Percentiles rank a stretch among this genome's conserved stretches.
These are phyloP conservation scores for Hemiprocne comata DNA, from an alignment of 2,113 vertebrate species.

Conservation along the genomic window DNA sequence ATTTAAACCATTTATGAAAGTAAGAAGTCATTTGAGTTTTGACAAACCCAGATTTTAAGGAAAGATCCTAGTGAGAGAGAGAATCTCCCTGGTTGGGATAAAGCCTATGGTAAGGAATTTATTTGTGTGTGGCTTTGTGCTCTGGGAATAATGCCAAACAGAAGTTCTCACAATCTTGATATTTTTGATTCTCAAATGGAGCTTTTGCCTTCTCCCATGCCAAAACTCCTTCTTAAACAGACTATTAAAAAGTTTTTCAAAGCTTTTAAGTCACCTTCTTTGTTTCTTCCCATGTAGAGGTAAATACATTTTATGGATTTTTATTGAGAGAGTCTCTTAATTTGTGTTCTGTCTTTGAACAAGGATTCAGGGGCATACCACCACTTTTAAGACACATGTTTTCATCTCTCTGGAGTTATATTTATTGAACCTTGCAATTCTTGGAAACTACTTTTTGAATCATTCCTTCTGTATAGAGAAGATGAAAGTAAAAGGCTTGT, in stretches of 20 bases:
- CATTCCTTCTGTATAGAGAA: neutral
- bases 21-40: conserved; percentile 32
- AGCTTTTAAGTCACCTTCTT: conserved; percentile 26
- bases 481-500: neutral
- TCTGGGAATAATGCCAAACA: conserved; percentile 74
- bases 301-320: neutral
- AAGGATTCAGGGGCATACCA: neutral
- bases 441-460: neutral
- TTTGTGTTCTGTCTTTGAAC: neutral
- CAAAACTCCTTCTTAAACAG: conserved; percentile 22
- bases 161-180: conserved; percentile 73
- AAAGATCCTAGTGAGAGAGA: conserved; percentile 37
- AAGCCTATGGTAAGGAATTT: conserved; percentile 64
- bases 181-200: conserved; percentile 53
- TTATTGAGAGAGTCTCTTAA: neutral
- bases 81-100: conserved; percentile 35
- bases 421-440: neutral
- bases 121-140: conserved; percentile 68
- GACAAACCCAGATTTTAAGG: conserved; percentile 34
- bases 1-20: conserved; percentile 2
- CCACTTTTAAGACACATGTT: neutral
- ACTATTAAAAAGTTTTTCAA: neutral
- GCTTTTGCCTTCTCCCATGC: conserved; percentile 27
- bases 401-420: neutral
- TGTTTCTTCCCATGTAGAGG: neutral